phyloP scores from a whole-genome alignment of 1,140 invertebrate genomes.

The Cepaea nemoralis region DNA sequence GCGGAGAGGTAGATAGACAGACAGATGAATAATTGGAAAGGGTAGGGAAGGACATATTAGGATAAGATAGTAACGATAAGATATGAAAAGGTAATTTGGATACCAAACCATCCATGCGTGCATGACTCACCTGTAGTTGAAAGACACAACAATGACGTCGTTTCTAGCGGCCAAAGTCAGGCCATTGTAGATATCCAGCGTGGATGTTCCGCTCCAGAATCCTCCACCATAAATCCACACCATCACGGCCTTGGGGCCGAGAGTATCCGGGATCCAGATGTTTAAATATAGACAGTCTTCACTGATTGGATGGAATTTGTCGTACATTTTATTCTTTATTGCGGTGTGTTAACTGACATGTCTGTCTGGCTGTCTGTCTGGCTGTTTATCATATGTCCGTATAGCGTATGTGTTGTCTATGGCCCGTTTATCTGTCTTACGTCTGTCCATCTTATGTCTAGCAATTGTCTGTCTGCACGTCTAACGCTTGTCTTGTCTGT shows the following conservation, averaged over 20 bases:
- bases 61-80: too few species aligned
- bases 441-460: too few species aligned
- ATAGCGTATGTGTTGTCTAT: too few species aligned
- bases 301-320: not conserved
- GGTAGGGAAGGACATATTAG: too few species aligned
- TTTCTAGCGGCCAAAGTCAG: constrained; percentile 83
- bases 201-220: constrained; percentile 89
- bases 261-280: constrained; percentile 81
- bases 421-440: too few species aligned
- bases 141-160: constrained; percentile 79
- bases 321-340: not conserved
- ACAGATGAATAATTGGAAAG: too few species aligned
- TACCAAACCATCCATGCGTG: too few species aligned
- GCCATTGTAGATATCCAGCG: constrained; percentile 93
- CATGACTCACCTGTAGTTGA: constrained; percentile 78
- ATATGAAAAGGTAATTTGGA: too few species aligned
- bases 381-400: not conserved
- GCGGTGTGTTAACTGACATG: not conserved
- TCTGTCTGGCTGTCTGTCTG: not conserved
- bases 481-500: too few species aligned
- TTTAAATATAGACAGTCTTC: constrained; percentile 97
- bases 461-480: too few species aligned
- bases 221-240: constrained; percentile 97
- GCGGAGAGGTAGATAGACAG: too few species aligned
- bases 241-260: constrained; percentile 82